These are phyloP conservation scores for Theocolax elegans DNA, from an alignment of 1,140 invertebrate genomes.

Conservation along the genomic window DNA sequence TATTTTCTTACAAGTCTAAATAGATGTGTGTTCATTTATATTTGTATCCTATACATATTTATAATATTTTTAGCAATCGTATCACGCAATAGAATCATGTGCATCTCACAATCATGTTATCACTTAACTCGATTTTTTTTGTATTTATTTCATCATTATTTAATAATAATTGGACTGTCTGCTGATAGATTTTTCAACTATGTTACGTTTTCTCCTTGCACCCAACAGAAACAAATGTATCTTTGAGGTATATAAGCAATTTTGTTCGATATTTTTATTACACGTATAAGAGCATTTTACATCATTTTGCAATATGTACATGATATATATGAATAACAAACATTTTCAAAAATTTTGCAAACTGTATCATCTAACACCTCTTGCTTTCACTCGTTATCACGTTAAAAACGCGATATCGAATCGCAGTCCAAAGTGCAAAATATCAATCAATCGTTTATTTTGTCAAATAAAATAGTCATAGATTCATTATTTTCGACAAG, in stretches of 20 bases:
- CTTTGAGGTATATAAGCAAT: conserved; percentile 27
- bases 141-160: too few species aligned
- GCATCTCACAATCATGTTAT: neutral
- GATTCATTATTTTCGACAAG: conserved; percentile 15
- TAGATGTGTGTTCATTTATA: conserved; percentile 15
- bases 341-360: conserved; percentile 9
- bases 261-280: conserved; percentile 24
- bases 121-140: neutral
- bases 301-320: conserved; percentile 52
- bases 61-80: conserved; percentile 12
- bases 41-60: conserved; percentile 21
- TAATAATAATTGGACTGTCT: too few species aligned
- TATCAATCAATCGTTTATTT: conserved; percentile 9
- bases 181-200: neutral
- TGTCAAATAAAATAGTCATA: conserved; percentile 15
- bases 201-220: neutral
- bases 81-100: conserved; percentile 7
- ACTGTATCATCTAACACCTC: neutral
- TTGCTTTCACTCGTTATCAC: neutral
- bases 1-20: conserved; percentile 8
- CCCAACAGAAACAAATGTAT: conserved; percentile 14
- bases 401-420: conserved; percentile 4
- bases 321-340: conserved; percentile 41
- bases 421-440: conserved; percentile 1
- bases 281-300: conserved; percentile 26